Conservation (phyloP, 2,888 invertebrate genomes). For the Apodemia duryi region DNA sequence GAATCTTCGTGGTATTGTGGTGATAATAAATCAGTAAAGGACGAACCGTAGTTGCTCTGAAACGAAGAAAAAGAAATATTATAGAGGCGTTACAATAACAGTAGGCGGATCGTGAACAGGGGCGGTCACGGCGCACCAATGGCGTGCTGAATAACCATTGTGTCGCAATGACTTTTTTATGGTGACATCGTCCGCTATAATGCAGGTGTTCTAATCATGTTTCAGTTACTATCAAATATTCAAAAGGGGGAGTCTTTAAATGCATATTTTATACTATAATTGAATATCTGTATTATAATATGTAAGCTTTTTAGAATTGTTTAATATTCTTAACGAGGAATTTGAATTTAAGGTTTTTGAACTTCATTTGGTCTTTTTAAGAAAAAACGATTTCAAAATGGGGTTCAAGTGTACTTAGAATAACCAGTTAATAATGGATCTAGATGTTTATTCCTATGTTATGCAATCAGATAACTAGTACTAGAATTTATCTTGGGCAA, state of each 20-base stretch:
- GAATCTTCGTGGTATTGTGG: conserved; percentile 87
- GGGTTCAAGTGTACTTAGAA: too few relatives aligned
- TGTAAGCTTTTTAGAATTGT: neutral
- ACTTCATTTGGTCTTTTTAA: neutral
- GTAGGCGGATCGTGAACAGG: conserved; percentile 63
- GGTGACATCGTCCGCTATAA: conserved; percentile 36
- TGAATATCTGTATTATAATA: neutral
- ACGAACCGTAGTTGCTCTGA: conserved; percentile 89
- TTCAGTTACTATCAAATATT: conserved; percentile 17
- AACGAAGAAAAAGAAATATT: conserved; percentile 53
- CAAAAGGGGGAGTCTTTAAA: conserved; percentile 1
- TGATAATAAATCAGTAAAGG: conserved; percentile 87
- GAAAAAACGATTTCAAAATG: too few relatives aligned
- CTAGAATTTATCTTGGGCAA: too few relatives aligned
- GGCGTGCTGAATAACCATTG: conserved; percentile 42
- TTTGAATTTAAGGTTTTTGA: neutral
- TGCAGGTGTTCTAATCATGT: conserved; percentile 50
- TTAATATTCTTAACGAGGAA: neutral
- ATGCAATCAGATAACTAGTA: neutral
- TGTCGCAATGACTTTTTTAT: conserved; percentile 34
- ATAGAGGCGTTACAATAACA: conserved; percentile 57
- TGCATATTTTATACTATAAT: neutral
- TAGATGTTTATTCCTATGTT: neutral
- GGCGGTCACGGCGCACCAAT: conserved; percentile 61
- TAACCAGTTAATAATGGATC: too few relatives aligned